Conservation (phyloP, 2,888 invertebrate genomes). For the Oscheius sp. region DNA sequence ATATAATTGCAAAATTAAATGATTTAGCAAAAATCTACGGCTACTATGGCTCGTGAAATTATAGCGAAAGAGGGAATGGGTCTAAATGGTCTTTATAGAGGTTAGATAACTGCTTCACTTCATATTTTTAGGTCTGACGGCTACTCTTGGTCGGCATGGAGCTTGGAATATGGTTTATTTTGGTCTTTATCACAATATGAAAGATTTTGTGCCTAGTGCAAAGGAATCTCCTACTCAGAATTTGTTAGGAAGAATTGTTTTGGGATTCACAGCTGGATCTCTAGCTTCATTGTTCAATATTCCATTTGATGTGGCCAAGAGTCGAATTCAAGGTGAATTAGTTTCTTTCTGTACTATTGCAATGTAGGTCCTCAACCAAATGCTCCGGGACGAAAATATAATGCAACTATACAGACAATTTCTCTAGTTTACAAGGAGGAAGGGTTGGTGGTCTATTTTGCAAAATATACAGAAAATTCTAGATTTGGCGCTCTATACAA, state of each 20-base stretch:
- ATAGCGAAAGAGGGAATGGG: constrained; percentile 82
- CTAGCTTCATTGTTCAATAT: constrained; percentile 88
- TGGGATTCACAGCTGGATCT: constrained; percentile 88
- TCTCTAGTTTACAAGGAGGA: constrained; percentile 83
- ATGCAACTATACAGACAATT: constrained; percentile 81
- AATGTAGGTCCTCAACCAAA: constrained; percentile 68
- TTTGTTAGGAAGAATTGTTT: constrained; percentile 74
- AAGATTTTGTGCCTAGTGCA: constrained; percentile 75
- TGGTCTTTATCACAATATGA: constrained; percentile 91
- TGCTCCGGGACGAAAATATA: constrained; percentile 78
- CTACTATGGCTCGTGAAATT: constrained; percentile 83
- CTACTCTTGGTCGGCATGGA: constrained; percentile 88
- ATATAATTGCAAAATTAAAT: constrained; percentile 4
- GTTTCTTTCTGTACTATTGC: not conserved
- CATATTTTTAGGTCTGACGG: constrained; percentile 78
- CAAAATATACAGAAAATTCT: constrained; percentile 69
- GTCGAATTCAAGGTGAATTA: constrained; percentile 82
- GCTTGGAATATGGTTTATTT: constrained; percentile 93
- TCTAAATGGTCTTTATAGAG: constrained; percentile 70
- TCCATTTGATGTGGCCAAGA: constrained; percentile 95
- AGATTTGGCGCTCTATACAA: constrained; percentile 88
- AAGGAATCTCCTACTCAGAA: constrained; percentile 69
- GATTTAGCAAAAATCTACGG: constrained; percentile 78
- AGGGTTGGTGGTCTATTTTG: constrained; percentile 77
- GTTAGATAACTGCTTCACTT: not conserved